phyloP scores from a whole-genome alignment of 2,113 vertebrate genomes.

The Beaufortia kweichowensis region DNA sequence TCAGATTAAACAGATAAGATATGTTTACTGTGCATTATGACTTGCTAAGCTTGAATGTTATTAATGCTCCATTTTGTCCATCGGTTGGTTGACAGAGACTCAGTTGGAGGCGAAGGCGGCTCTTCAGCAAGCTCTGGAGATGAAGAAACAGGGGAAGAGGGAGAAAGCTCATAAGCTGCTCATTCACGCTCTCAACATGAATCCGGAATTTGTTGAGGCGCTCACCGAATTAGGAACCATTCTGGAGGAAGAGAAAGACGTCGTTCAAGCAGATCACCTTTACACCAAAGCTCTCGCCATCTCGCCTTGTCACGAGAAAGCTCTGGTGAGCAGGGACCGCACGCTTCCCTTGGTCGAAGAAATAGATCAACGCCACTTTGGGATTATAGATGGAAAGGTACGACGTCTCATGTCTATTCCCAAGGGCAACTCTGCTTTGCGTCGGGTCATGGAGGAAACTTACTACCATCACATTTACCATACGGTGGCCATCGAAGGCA shows the following conservation, averaged over 20 bases:
- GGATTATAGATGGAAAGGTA: constrained; percentile 92
- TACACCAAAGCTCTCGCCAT: constrained; percentile 90
- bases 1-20: neutral
- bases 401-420: constrained; percentile 93
- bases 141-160: constrained; percentile 91
- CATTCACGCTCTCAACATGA: constrained; percentile 88
- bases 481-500: constrained; percentile 97
- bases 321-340: constrained; percentile 86
- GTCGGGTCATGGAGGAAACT: constrained; percentile 92
- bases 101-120: constrained; percentile 86
- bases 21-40: neutral
- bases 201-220: constrained; percentile 88
- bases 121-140: constrained; percentile 89
- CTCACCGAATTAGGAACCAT: constrained; percentile 92
- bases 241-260: constrained; percentile 92
- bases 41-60: constrained; percentile 1
- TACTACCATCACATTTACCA: constrained; percentile 99
- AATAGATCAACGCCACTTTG: constrained; percentile 93
- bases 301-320: constrained; percentile 86
- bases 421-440: constrained; percentile 89
- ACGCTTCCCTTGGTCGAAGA: constrained; percentile 93
- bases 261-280: constrained; percentile 90
- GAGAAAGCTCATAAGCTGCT: constrained; percentile 94
- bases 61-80: neutral
- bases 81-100: constrained; percentile 75